Conservation (phyloP, 2,113 vertebrate species). For the Scolopax mira region DNA sequence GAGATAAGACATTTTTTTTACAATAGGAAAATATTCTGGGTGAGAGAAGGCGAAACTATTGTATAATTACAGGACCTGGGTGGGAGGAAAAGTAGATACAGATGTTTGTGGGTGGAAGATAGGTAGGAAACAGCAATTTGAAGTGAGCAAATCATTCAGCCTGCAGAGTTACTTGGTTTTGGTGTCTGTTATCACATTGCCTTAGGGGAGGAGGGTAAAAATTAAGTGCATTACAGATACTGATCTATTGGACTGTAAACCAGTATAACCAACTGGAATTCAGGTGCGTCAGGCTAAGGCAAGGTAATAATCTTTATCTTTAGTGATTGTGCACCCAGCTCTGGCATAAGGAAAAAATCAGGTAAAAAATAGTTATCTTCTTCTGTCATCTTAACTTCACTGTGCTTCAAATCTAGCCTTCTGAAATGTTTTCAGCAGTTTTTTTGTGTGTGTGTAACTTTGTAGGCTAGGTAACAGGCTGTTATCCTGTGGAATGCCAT, state of each 20-base stretch:
- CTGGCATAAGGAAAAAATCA: not conserved
- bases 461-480: not conserved
- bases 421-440: not conserved
- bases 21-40: not conserved
- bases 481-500: not conserved
- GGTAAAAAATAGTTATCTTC: not conserved
- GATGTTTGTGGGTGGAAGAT: not conserved
- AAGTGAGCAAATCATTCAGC: not conserved
- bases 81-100: not conserved
- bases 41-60: not conserved
- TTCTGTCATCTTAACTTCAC: not conserved
- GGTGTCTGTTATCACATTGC: not conserved
- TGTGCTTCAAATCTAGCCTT: accelerated
- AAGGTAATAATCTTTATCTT: not conserved
- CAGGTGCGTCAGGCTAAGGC: not conserved
- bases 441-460: not conserved
- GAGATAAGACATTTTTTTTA: not conserved
- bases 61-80: not conserved
- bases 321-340: not conserved
- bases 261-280: not conserved
- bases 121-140: not conserved
- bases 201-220: not conserved
- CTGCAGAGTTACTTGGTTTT: not conserved
- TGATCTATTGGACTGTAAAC: not conserved
- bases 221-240: not conserved